Conservation (phyloP, 2,888 invertebrate genomes). For the Exocentrus adspersus region DNA sequence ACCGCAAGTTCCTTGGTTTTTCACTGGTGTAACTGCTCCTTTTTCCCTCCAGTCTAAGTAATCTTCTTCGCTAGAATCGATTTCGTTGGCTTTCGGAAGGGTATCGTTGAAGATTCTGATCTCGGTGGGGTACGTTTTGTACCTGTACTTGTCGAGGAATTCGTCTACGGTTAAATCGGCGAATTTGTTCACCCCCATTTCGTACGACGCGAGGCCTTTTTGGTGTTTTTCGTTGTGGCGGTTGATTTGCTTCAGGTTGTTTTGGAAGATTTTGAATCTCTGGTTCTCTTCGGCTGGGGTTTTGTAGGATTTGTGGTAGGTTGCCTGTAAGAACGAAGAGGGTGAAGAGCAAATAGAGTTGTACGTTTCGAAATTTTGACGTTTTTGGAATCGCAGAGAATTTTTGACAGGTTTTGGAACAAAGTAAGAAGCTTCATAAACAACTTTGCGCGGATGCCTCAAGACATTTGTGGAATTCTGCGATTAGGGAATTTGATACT, state of each 20-base stretch:
- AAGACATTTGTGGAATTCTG: too few species aligned
- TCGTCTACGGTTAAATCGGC: conserved; percentile 31
- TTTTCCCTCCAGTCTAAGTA: conserved; percentile 31
- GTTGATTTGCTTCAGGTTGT: conserved; percentile 29
- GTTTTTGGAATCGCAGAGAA: too few species aligned
- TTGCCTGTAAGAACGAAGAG: conserved; percentile 13
- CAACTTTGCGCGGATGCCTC: too few species aligned
- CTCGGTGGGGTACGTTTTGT: conserved; percentile 4
- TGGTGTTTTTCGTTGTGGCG: conserved; percentile 29
- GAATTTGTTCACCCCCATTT: conserved; percentile 31
- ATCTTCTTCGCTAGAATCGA: neutral
- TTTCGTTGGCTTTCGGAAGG: neutral
- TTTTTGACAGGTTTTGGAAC: too few species aligned
- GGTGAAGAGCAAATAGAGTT: too few species aligned
- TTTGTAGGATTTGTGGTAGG: conserved; percentile 28
- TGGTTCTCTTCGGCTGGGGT: conserved; percentile 17
- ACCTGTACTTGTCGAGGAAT: conserved; percentile 24
- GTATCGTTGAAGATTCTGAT: conserved; percentile 5
- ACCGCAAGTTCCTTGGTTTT: conserved; percentile 36
- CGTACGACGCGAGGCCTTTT: conserved; percentile 20
- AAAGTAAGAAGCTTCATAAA: too few species aligned
- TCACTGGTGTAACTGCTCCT: conserved; percentile 31
- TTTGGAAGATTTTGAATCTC: conserved; percentile 23
- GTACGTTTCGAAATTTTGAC: too few species aligned
- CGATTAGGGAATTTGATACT: too few species aligned